These are phyloP conservation scores for Galerucella pusilla DNA, from an alignment of 2,888 invertebrate genomes.

Conservation along the genomic window DNA sequence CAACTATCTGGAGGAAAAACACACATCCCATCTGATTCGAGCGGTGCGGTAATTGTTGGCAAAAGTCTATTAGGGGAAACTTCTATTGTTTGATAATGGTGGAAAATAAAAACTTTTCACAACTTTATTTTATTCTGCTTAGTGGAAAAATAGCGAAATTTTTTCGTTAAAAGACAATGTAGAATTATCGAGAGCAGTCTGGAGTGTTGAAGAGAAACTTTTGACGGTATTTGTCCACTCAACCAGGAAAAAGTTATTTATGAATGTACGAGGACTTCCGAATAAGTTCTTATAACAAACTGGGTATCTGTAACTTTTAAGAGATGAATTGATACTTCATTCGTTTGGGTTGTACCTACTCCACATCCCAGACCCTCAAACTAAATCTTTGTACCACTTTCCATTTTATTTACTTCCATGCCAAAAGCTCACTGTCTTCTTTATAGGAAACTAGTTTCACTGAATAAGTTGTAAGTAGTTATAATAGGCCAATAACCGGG, in stretches of 20 bases:
- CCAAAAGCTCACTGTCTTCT: too few relatives aligned
- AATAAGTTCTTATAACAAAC: too few relatives aligned
- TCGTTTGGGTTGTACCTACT: too few relatives aligned
- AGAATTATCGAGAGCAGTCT: background rate
- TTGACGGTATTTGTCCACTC: background rate
- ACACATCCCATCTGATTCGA: slow-evolving; percentile 37
- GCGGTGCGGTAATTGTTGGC: slow-evolving; percentile 36
- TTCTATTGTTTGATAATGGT: slow-evolving; percentile 45
- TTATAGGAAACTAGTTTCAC: too few relatives aligned
- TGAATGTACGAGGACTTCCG: background rate
- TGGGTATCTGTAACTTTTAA: too few relatives aligned
- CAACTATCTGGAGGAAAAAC: slow-evolving; percentile 30
- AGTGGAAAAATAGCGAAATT: slow-evolving; percentile 14
- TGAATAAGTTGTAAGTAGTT: too few relatives aligned
- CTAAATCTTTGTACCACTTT: too few relatives aligned
- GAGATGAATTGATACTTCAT: too few relatives aligned
- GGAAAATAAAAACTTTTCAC: slow-evolving; percentile 41
- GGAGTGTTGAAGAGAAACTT: background rate
- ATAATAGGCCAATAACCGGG: too few relatives aligned
- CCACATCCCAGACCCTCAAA: too few relatives aligned
- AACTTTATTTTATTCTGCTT: slow-evolving; percentile 23
- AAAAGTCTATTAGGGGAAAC: slow-evolving; percentile 44
- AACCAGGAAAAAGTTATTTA: background rate
- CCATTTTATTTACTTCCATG: too few relatives aligned
- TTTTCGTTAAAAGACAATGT: background rate